Evolutionary conservation across 2,888 invertebrate species (phyloP).

Genomic region (Ctenicera cuprea): DNA sequence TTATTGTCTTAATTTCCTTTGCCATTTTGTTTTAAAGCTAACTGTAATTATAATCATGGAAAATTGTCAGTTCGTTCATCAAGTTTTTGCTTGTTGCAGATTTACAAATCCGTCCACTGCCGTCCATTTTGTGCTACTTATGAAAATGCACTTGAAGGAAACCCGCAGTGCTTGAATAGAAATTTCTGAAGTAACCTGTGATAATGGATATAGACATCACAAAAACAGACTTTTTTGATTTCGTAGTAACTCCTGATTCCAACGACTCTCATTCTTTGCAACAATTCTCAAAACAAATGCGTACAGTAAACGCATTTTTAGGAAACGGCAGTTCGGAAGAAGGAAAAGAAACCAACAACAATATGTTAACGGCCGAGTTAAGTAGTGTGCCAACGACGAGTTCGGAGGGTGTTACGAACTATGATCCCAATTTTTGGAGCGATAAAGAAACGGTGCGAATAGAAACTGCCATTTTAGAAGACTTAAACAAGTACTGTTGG

Average conservation of each 20-base stretch:
- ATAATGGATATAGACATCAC: conserved; percentile 91
- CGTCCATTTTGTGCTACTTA: conserved; percentile 19
- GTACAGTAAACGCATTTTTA: conserved; percentile 81
- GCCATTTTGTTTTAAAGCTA: not conserved
- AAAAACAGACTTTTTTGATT: conserved; percentile 93
- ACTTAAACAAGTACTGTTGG: conserved; percentile 91
- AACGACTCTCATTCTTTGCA: conserved; percentile 78
- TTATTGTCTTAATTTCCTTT: conserved; percentile 26
- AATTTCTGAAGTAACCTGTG: conserved; percentile 68
- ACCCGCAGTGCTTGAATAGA: conserved; percentile 12
- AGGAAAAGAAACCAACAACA: conserved; percentile 77
- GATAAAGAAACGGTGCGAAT: conserved; percentile 84
- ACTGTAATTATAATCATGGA: not conserved
- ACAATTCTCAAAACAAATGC: conserved; percentile 82
- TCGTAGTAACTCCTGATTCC: conserved; percentile 88
- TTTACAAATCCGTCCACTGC: conserved; percentile 36
- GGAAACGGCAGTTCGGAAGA: conserved; percentile 74
- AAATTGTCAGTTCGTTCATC: not conserved
- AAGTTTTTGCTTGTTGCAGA: conserved; percentile 34
- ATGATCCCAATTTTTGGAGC: conserved; percentile 78
- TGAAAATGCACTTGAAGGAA: conserved; percentile 36
- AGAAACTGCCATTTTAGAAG: conserved; percentile 86
- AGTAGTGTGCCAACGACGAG: conserved; percentile 71
- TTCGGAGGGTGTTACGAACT: conserved; percentile 71
- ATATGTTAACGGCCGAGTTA: conserved; percentile 66